A percentile compares a stretch with the other conserved stretches of the same genome.
Evolutionary conservation across 2,797 vertebrate species (phyloP).

Genomic region (Pantherophis vulpinus): DNA sequence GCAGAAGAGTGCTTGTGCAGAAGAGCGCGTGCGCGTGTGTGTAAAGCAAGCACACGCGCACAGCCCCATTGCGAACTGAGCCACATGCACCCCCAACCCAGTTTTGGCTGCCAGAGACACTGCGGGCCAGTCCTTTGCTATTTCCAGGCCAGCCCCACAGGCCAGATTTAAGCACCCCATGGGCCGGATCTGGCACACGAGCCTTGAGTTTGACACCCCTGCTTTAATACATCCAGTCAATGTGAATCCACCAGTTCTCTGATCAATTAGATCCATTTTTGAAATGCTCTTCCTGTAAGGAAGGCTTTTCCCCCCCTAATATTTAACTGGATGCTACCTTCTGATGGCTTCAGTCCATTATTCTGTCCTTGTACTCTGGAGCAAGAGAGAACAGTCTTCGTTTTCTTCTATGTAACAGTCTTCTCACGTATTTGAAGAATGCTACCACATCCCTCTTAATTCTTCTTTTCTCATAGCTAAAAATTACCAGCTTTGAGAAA

Average conservation of each 20-base stretch:
- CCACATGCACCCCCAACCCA: too few relatives aligned
- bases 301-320: background rate
- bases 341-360: background rate
- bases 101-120: too few relatives aligned
- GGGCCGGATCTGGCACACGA: too few relatives aligned
- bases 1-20: too few relatives aligned
- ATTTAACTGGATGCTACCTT: background rate
- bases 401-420: background rate
- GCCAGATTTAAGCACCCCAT: too few relatives aligned
- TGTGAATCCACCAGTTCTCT: background rate
- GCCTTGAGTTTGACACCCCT: too few relatives aligned
- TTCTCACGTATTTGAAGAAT: background rate
- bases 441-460: background rate
- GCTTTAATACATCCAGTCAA: background rate
- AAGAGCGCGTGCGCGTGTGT: too few relatives aligned
- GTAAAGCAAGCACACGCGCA: too few relatives aligned
- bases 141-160: too few relatives aligned
- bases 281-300: background rate
- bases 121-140: too few relatives aligned
- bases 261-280: background rate
- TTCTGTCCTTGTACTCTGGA: background rate
- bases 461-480: background rate
- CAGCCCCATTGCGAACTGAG: too few relatives aligned
- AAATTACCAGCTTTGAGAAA: background rate
- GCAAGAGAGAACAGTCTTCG: background rate